These are phyloP conservation scores for Tympanuchus pallidicinctus DNA, from an alignment of 2,113 vertebrate genomes.

Conservation along the genomic window DNA sequence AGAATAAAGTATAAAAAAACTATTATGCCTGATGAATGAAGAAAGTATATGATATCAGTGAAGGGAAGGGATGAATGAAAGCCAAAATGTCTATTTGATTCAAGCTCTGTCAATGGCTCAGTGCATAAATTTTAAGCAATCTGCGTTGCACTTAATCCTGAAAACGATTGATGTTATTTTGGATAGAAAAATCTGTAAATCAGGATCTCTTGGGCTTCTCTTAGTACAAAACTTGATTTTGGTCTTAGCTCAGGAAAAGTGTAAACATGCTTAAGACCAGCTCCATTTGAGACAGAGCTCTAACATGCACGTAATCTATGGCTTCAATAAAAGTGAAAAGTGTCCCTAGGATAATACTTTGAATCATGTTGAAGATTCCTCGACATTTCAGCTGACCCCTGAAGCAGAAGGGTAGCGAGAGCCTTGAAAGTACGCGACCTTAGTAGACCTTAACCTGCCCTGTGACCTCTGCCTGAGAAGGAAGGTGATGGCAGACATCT, in stretches of 20 bases:
- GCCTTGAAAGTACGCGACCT: fast-evolving
- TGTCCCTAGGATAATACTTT: background rate
- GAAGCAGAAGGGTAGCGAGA: background rate
- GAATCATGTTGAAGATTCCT: background rate
- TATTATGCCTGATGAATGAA: background rate
- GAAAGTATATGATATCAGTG: background rate
- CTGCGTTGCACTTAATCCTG: background rate
- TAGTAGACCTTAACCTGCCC: background rate
- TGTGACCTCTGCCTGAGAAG: background rate
- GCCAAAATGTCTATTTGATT: background rate
- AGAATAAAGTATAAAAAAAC: background rate
- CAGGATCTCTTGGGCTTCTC: background rate
- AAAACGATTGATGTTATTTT: background rate
- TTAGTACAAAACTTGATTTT: background rate
- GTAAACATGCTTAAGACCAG: background rate
- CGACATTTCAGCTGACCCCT: background rate
- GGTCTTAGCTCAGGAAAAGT: background rate
- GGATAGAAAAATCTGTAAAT: background rate
- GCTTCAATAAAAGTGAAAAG: background rate
- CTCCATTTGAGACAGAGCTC: background rate
- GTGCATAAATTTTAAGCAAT: background rate
- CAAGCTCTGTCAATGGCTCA: background rate
- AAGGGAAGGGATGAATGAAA: background rate
- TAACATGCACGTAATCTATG: background rate
- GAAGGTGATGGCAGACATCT: background rate